Percentiles rank a stretch among this genome's conserved stretches.
Conservation (phyloP, 2,797 vertebrate genomes). For the Vultur gryphus region DNA sequence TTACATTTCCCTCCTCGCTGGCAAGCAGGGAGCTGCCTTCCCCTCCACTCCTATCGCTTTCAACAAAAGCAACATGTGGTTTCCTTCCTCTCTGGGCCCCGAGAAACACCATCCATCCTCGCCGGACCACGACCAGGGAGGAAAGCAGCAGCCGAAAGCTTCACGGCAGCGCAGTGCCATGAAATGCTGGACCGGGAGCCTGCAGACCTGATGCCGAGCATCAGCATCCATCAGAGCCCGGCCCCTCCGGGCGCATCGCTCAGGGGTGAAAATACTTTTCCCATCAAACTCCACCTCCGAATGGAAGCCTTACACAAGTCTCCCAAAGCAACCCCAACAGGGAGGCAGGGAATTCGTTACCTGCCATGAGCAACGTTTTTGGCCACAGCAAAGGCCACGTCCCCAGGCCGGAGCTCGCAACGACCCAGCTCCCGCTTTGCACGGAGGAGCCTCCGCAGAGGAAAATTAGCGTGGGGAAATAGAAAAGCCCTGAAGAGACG, state of each 20-base stretch:
- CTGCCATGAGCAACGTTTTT: rapidly evolving
- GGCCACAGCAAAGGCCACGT: background rate
- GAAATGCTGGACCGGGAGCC: background rate
- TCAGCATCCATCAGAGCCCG: background rate
- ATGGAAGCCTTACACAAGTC: background rate
- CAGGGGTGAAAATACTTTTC: background rate
- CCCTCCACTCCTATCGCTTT: rapidly evolving
- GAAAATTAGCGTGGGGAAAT: background rate
- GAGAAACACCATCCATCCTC: background rate
- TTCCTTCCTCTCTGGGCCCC: background rate
- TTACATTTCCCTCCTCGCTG: background rate
- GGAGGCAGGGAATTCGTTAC: background rate
- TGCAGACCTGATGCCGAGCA: background rate
- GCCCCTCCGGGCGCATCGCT: background rate
- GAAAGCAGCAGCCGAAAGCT: background rate
- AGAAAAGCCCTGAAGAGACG: background rate
- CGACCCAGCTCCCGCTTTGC: background rate
- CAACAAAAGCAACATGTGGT: background rate
- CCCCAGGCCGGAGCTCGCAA: rapidly evolving
- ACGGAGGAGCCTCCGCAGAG: background rate
- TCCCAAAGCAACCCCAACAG: rapidly evolving
- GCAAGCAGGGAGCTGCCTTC: background rate
- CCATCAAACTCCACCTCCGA: background rate
- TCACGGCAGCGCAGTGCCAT: rapidly evolving
- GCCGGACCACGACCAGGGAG: background rate